Conservation (phyloP, 92 coral and sea anemone species). For the Zoanthus solanderi region DNA sequence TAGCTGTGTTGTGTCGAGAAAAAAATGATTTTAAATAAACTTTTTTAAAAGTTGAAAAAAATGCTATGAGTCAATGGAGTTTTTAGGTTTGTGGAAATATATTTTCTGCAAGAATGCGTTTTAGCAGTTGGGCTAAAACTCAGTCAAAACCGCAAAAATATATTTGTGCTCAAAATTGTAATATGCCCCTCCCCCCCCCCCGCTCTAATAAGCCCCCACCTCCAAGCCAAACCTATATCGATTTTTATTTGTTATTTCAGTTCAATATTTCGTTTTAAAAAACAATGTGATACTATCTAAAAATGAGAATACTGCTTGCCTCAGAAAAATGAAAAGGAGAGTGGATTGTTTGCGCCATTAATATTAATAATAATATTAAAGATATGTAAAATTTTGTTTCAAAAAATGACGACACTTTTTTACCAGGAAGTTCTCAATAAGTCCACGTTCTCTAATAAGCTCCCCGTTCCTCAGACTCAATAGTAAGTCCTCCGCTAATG, state of each 20-base stretch:
- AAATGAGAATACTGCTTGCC: slow-evolving; percentile 28
- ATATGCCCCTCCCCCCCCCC: background rate
- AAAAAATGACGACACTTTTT: slow-evolving; percentile 18
- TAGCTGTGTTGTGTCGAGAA: slow-evolving; percentile 12
- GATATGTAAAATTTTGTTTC: slow-evolving; percentile 15
- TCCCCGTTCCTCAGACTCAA: slow-evolving; percentile 4
- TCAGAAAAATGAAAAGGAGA: slow-evolving; percentile 5
- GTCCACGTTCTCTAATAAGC: background rate
- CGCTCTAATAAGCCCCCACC: background rate
- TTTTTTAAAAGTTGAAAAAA: slow-evolving; percentile 8
- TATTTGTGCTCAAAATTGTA: slow-evolving; percentile 3
- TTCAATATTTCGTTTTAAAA: slow-evolving; percentile 1
- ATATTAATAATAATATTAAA: background rate
- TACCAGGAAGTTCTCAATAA: slow-evolving; percentile 19
- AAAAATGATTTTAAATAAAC: slow-evolving; percentile 4
- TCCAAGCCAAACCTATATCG: background rate
- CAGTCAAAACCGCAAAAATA: slow-evolving; percentile 10
- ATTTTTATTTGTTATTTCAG: slow-evolving; percentile 10
- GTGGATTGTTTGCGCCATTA: slow-evolving; percentile 27
- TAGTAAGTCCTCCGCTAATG: slow-evolving; percentile 1
- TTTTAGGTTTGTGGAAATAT: slow-evolving; percentile 11
- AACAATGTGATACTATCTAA: slow-evolving; percentile 18
- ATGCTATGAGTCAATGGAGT: slow-evolving; percentile 3
- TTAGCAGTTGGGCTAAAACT: slow-evolving; percentile 8
- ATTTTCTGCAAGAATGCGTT: background rate